Conservation (phyloP, 2,797 vertebrate genomes). For the Danionella dracula region DNA sequence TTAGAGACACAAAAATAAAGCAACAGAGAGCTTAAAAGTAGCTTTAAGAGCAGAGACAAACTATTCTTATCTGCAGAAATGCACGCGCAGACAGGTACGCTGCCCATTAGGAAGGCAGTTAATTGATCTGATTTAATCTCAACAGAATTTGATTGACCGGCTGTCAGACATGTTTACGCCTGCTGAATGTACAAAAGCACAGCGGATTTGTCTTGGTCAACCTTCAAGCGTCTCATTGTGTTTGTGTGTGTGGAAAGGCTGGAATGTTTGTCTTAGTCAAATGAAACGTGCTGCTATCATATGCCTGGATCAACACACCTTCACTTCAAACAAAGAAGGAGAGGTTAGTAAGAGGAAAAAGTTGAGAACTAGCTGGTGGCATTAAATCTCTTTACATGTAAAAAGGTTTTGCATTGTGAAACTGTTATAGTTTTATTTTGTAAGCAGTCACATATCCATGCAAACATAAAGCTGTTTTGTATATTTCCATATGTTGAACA, state of each 20-base stretch:
- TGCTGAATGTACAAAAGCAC: slow-evolving; percentile 56
- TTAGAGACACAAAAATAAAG: background rate
- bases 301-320: slow-evolving; percentile 46
- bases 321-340: slow-evolving; percentile 34
- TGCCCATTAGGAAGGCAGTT: slow-evolving; percentile 56
- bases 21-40: background rate
- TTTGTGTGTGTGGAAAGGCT: slow-evolving; percentile 11
- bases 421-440: too few species aligned
- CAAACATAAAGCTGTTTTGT: too few species aligned
- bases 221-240: slow-evolving; percentile 21
- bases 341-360: background rate
- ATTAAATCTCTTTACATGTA: too few species aligned
- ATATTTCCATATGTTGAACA: too few species aligned
- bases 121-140: slow-evolving; percentile 71
- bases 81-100: slow-evolving; percentile 37
- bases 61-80: slow-evolving; percentile 27
- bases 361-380: too few species aligned
- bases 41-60: slow-evolving; percentile 37
- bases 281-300: slow-evolving; percentile 51
- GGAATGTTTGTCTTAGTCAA: slow-evolving; percentile 59
- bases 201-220: slow-evolving; percentile 62
- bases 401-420: too few species aligned
- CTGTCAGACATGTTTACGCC: slow-evolving; percentile 58
- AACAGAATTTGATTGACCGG: slow-evolving; percentile 67
- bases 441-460: too few species aligned